phyloP scores from a whole-genome alignment of 2,797 vertebrate species.

The Argentina silus region DNA sequence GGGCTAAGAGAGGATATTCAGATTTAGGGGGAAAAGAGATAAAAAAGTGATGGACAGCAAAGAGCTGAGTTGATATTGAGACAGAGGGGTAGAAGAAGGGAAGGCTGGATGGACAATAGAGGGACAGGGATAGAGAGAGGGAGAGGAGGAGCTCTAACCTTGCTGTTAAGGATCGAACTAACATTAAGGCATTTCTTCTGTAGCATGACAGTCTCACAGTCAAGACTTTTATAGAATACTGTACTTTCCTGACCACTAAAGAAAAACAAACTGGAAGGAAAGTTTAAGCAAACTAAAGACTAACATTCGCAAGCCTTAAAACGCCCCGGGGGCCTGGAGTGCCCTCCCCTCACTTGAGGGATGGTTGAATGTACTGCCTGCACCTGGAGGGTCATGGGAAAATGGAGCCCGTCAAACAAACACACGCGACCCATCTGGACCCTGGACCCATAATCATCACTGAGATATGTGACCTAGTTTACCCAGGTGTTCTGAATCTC shows the following conservation, averaged over 20 bases:
- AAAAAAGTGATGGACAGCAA: constrained; percentile 6
- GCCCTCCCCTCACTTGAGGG: constrained; percentile 11
- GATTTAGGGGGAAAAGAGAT: not conserved
- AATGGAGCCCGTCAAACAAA: not conserved
- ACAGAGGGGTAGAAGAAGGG: not conserved
- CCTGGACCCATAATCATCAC: constrained; percentile 37
- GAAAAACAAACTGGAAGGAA: constrained; percentile 23
- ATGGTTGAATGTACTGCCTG: constrained; percentile 41
- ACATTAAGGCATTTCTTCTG: constrained; percentile 44
- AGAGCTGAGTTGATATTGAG: not conserved
- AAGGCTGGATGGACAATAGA: constrained; percentile 6
- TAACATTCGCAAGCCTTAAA: constrained; percentile 75
- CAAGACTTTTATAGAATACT: constrained; percentile 55
- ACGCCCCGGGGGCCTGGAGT: constrained; percentile 21
- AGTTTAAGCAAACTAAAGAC: constrained; percentile 22
- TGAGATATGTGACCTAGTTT: too few species aligned
- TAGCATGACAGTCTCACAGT: constrained; percentile 70
- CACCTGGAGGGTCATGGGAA: constrained; percentile 37
- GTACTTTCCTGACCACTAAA: constrained; percentile 34
- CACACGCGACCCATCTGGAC: constrained; percentile 55
- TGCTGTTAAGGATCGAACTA: constrained; percentile 33
- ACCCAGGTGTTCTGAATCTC: too few species aligned
- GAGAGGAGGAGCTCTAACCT: constrained; percentile 11
- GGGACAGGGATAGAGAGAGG: constrained; percentile 37
- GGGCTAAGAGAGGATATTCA: too few species aligned